Base-by-base conservation (phyloP, 2,797 vertebrate species). In the Rhinichthys osculus region DNA sequence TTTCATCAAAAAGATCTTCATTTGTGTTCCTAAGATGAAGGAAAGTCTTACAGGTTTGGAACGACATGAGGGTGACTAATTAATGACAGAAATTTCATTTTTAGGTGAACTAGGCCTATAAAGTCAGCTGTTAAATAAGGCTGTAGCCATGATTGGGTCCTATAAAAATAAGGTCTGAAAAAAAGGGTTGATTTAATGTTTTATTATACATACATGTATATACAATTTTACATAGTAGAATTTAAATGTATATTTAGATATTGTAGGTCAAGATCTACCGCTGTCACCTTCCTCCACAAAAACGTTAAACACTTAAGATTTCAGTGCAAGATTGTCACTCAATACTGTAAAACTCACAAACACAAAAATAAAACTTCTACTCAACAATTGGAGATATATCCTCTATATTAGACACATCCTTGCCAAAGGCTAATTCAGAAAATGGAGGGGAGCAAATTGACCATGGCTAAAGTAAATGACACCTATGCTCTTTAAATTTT, bases 401-500 rank as follows among this genome's bases (percentile, higher is more conserved):
- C 23, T 40, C 50, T n/a, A 27, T 38, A 77, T 78, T 78, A 42
- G 76, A 62, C 38, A 17, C 54, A 42, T 78, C 4, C 54, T 27
- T 62, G 54, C 76, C 54, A 59, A 1, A 59, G 54, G 35, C 76
- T 10, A 17, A 59, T 78, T 78, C 35, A 78, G 35, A 78, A 78
- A 62, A 78, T 17, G 14, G 23, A 2, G 2, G 35, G 35, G 54
- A 42, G 21, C 76, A 78, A 78, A 78, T 78, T 23, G 35, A 14
- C 76, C 52, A 59, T 78, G 23, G 54, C 35, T 59, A 62, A 78
- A 78, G 35, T 17, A 78, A 78, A 78, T 59, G 54, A 59, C 1
- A 21, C 52, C 33, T n/a, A 57, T 78, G 52, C 52, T 16, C 21
- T 52, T 57, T 16, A 0, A 23, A 77, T 57, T 57, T 23, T 57